A percentile compares a stretch with the other conserved stretches of the same genome.
Evolutionary conservation across 2,113 vertebrate species (phyloP).

Genomic region (Chelonoidis abingdonii): DNA sequence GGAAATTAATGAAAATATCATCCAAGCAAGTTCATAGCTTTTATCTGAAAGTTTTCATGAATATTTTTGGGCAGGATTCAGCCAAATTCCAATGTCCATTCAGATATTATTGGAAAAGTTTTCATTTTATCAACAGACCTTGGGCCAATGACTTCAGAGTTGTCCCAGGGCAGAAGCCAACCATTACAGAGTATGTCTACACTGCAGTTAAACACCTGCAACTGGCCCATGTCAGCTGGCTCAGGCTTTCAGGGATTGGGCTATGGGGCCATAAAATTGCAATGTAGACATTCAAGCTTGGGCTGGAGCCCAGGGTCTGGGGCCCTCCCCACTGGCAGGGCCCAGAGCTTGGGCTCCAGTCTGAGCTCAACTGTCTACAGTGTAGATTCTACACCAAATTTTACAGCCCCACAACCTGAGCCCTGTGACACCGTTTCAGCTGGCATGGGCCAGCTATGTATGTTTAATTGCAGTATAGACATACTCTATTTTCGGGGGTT

Average conservation of each 20-base stretch:
- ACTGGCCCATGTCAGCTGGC: too few relatives aligned
- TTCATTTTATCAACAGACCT: not conserved
- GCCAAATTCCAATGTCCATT: not conserved
- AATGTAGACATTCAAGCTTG: too few relatives aligned
- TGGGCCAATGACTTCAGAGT: not conserved
- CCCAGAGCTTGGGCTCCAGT: not conserved
- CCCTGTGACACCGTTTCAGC: not conserved
- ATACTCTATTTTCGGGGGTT: not conserved
- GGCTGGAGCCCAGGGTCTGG: too few relatives aligned
- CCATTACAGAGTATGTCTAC: too few relatives aligned
- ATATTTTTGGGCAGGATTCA: not conserved
- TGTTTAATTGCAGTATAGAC: not conserved
- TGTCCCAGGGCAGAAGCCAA: not conserved
- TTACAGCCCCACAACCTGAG: not conserved
- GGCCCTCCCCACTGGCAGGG: not conserved
- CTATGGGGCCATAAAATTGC: too few relatives aligned
- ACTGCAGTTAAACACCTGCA: too few relatives aligned
- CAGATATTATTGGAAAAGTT: not conserved
- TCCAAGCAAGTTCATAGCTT: not conserved
- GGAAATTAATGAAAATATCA: not conserved
- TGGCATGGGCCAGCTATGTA: not conserved
- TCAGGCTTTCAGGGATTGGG: too few relatives aligned
- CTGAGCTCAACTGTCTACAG: too few relatives aligned
- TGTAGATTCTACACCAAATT: not conserved
- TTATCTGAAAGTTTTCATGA: not conserved